Conservation (phyloP, 2,797 vertebrate species). For the Dipus sagitta region DNA sequence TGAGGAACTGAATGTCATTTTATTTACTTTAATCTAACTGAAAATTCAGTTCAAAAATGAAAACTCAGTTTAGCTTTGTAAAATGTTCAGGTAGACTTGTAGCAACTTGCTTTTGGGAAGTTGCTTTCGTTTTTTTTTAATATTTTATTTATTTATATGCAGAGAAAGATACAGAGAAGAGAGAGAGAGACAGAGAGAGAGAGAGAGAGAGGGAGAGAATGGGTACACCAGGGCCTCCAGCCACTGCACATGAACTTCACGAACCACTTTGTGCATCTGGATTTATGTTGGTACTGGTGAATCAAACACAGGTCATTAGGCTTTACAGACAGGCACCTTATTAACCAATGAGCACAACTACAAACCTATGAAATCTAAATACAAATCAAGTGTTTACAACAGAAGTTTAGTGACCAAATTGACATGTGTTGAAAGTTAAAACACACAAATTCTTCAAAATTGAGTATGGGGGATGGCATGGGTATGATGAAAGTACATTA, state of each 20-base stretch:
- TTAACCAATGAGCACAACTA: neutral
- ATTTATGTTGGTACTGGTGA: too few relatives aligned
- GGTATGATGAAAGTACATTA: neutral
- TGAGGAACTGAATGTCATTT: neutral
- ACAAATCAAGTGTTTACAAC: constrained; percentile 1
- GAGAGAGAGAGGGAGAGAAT: too few relatives aligned
- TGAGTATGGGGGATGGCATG: neutral
- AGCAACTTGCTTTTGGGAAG: neutral
- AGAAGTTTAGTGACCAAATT: constrained; percentile 6
- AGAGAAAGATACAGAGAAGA: too few relatives aligned
- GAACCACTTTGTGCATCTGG: too few relatives aligned
- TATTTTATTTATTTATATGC: too few relatives aligned
- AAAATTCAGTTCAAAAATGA: constrained; percentile 2
- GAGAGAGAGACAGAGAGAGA: too few relatives aligned
- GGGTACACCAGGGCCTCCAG: too few relatives aligned
- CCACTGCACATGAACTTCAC: too few relatives aligned
- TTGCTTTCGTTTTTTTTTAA: neutral
- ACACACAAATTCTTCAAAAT: neutral
- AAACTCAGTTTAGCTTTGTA: neutral
- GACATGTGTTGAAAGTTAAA: constrained; percentile 17
- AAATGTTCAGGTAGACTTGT: neutral
- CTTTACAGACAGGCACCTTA: too few relatives aligned
- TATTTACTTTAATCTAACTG: constrained; percentile 30
- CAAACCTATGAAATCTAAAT: constrained; percentile 41
- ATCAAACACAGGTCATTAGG: too few relatives aligned